Conservation (phyloP, 2,888 invertebrate genomes). For the Ethmia dodecea region DNA sequence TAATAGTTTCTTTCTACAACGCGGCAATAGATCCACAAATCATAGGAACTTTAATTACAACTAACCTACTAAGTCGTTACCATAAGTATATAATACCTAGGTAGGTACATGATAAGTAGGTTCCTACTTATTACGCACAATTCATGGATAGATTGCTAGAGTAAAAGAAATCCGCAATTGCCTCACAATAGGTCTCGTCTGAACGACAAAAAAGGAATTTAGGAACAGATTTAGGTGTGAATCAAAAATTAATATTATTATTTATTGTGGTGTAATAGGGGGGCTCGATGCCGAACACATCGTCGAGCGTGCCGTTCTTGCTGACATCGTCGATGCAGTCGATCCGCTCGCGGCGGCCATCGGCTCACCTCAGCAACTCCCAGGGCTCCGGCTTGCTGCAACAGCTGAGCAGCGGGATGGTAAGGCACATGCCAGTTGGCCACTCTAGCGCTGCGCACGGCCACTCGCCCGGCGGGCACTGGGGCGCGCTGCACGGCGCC, state of each 20-base stretch:
- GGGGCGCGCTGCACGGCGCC: slow-evolving; percentile 70
- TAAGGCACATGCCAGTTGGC: slow-evolving; percentile 87
- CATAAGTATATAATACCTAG: no score
- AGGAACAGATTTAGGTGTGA: no score
- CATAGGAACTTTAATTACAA: no score
- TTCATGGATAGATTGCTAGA: no score
- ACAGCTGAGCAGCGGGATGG: slow-evolving; percentile 95
- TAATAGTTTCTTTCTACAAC: no score
- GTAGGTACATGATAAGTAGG: no score
- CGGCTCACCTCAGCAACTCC: slow-evolving; percentile 80
- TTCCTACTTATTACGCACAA: no score
- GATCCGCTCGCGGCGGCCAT: slow-evolving; percentile 86
- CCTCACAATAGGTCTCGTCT: no score
- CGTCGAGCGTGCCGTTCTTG: slow-evolving; percentile 91
- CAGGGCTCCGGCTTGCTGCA: slow-evolving; percentile 88
- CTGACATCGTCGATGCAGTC: slow-evolving; percentile 79
- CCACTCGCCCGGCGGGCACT: slow-evolving; percentile 53
- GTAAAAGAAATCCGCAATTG: no score
- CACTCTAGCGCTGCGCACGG: slow-evolving; percentile 79
- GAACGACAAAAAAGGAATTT: no score
- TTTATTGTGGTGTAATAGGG: slow-evolving; percentile 81
- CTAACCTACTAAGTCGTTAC: no score
- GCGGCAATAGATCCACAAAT: no score
- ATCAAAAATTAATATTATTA: slow-evolving; percentile 5
- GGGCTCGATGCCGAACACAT: slow-evolving; percentile 93